phyloP scores from a whole-genome alignment of 1,140 invertebrate species.

The Hylaeus anthracinus region DNA sequence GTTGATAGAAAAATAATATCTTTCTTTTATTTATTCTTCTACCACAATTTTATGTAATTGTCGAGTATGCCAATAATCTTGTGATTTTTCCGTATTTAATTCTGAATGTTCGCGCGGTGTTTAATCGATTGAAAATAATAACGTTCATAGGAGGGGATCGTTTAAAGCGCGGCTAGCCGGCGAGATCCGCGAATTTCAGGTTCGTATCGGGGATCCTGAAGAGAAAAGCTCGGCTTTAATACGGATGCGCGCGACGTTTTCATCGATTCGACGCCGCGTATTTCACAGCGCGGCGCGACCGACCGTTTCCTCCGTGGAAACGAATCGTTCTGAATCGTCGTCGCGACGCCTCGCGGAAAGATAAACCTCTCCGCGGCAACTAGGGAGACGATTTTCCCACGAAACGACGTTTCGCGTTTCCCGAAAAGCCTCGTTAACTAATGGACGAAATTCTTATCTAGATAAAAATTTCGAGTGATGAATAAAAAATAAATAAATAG shows the following conservation, averaged over 20 bases:
- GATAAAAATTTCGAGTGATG: too few relatives aligned
- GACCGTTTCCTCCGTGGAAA: slow-evolving; percentile 54
- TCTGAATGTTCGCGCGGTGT: neutral
- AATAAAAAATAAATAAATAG: too few relatives aligned
- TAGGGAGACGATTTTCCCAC: slow-evolving; percentile 17
- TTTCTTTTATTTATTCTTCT: too few relatives aligned
- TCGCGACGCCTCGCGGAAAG: neutral
- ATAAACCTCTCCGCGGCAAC: slow-evolving; percentile 6
- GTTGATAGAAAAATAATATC: too few relatives aligned
- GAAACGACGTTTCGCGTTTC: neutral
- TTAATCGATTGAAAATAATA: slow-evolving; percentile 33
- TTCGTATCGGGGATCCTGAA: slow-evolving; percentile 16
- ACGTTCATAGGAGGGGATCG: neutral
- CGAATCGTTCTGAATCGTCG: slow-evolving; percentile 54
- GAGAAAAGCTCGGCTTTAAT: slow-evolving; percentile 65
- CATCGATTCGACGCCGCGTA: slow-evolving; percentile 72
- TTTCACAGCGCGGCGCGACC: slow-evolving; percentile 51
- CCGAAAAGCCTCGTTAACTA: slow-evolving; percentile 19
- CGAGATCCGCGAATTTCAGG: slow-evolving; percentile 23
- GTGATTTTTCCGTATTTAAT: neutral
- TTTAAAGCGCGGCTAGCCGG: slow-evolving; percentile 20
- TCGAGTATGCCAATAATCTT: neutral
- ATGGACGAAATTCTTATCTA: too few relatives aligned
- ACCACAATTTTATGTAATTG: neutral
- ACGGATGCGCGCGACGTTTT: slow-evolving; percentile 73